These are phyloP conservation scores for Drosophila ezoana DNA, from an alignment of 2,888 invertebrate species.

Conservation along the genomic window DNA sequence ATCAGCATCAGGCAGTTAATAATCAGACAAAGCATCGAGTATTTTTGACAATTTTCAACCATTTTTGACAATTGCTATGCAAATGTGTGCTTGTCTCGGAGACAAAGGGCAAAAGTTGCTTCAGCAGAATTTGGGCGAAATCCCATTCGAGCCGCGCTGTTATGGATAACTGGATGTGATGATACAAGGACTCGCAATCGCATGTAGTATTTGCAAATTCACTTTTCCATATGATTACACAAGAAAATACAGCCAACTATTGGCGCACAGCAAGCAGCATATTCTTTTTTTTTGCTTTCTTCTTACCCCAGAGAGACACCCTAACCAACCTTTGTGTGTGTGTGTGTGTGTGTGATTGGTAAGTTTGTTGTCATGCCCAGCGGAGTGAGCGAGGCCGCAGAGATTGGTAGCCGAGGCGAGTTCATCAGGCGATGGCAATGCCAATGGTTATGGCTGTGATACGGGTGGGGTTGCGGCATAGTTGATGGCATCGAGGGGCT, in stretches of 20 bases:
- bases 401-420: slow-evolving; percentile 43
- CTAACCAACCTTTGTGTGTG: too few species aligned
- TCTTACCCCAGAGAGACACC: neutral
- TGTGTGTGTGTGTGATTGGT: slow-evolving; percentile 23
- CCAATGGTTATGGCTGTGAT: slow-evolving; percentile 9
- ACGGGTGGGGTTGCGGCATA: too few species aligned
- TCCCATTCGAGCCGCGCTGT: slow-evolving; percentile 50
- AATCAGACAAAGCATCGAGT: slow-evolving; percentile 39
- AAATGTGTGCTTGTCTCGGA: slow-evolving; percentile 43
- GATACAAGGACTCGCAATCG: slow-evolving; percentile 60
- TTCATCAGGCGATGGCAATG: slow-evolving; percentile 63
- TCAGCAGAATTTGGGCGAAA: slow-evolving; percentile 37
- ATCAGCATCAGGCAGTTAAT: slow-evolving; percentile 28
- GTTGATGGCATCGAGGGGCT: neutral
- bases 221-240: slow-evolving; percentile 81
- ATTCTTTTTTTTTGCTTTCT: neutral
- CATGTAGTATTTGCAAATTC: slow-evolving; percentile 79
- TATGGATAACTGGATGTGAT: slow-evolving; percentile 54
- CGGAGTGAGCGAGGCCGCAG: slow-evolving; percentile 18
- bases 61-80: slow-evolving; percentile 55
- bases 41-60: slow-evolving; percentile 35
- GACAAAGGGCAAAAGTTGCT: slow-evolving; percentile 44
- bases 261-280: slow-evolving; percentile 51
- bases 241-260: slow-evolving; percentile 74
- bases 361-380: slow-evolving; percentile 57